A percentile compares a stretch with the other conserved stretches of the same genome.
phyloP scores from a whole-genome alignment of 1,140 invertebrate genomes.

The Dendroctonus ponderosae region DNA sequence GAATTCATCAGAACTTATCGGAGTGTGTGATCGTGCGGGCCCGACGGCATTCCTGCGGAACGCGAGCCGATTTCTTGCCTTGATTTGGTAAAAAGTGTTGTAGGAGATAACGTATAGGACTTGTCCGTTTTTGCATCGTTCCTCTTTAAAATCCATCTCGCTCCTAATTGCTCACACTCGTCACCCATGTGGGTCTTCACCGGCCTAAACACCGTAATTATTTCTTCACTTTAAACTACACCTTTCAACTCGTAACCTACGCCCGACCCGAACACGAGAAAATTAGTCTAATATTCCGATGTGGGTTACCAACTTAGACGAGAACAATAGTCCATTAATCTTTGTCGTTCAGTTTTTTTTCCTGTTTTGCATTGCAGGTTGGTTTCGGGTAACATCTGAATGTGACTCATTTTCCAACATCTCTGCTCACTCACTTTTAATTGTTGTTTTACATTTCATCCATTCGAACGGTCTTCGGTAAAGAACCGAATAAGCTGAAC shows the following conservation, averaged over 20 bases:
- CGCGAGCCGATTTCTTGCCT: neutral
- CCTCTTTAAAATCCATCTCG: neutral
- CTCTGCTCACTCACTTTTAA: no score
- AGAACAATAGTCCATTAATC: conserved; percentile 12
- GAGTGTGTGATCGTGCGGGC: conserved; percentile 18
- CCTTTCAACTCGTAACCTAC: conserved; percentile 13
- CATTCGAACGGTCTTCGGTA: no score
- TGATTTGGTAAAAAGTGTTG: neutral
- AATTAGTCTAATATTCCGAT: conserved; percentile 16
- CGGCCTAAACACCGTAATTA: neutral
- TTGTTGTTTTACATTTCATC: no score
- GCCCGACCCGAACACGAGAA: conserved; percentile 11
- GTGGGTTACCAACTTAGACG: conserved; percentile 8
- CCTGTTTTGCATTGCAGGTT: conserved; percentile 2
- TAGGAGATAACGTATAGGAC: no score
- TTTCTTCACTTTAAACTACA: conserved; percentile 9
- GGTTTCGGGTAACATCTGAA: conserved; percentile 1
- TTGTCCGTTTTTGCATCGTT: conserved; percentile 1
- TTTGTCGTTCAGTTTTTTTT: neutral
- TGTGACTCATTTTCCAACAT: no score
- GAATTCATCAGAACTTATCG: conserved; percentile 20
- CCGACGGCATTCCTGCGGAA: neutral
- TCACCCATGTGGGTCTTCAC: neutral
- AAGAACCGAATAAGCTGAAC: no score
- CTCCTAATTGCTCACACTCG: neutral